A percentile compares a stretch with the other conserved stretches of the same genome.
phyloP scores from a whole-genome alignment of 2,888 invertebrate genomes.

The Pristionchus japonicus region DNA sequence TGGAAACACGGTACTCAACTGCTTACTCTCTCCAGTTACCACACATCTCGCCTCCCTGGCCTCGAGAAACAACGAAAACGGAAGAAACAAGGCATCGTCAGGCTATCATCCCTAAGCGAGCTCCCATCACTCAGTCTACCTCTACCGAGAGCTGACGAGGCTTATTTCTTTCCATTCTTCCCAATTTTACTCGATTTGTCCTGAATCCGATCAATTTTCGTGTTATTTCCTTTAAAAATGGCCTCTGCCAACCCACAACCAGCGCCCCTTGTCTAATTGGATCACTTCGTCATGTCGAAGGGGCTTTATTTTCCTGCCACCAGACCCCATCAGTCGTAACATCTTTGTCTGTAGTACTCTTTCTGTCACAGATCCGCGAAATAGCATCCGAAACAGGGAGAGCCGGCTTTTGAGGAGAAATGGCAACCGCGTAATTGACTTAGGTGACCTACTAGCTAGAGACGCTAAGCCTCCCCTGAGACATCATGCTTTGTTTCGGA shows the following conservation, averaged over 20 bases:
- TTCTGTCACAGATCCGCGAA: neutral
- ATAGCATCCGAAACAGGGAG: neutral
- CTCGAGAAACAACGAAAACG: neutral
- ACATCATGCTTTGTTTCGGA: neutral
- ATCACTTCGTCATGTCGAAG: neutral
- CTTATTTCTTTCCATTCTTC: neutral
- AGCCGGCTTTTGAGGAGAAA: neutral
- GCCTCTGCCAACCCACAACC: neutral
- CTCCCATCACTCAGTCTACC: neutral
- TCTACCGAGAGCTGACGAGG: neutral
- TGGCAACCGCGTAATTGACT: neutral
- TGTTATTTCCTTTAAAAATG: neutral
- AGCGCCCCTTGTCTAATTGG: neutral
- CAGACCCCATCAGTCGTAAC: neutral
- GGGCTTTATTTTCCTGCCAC: neutral
- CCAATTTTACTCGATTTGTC: neutral
- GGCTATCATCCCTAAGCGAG: neutral
- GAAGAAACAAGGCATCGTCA: neutral
- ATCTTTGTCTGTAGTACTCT: neutral
- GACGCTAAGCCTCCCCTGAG: neutral
- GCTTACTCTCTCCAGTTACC: neutral
- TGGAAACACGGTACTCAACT: neutral
- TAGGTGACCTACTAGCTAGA: conserved; percentile 8
- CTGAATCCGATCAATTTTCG: neutral
- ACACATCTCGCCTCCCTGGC: neutral